A percentile compares a stretch with the other conserved stretches of the same genome.
These are phyloP conservation scores for Bombycilla garrulus DNA, from an alignment of 2,113 vertebrate genomes.

Conservation along the genomic window DNA sequence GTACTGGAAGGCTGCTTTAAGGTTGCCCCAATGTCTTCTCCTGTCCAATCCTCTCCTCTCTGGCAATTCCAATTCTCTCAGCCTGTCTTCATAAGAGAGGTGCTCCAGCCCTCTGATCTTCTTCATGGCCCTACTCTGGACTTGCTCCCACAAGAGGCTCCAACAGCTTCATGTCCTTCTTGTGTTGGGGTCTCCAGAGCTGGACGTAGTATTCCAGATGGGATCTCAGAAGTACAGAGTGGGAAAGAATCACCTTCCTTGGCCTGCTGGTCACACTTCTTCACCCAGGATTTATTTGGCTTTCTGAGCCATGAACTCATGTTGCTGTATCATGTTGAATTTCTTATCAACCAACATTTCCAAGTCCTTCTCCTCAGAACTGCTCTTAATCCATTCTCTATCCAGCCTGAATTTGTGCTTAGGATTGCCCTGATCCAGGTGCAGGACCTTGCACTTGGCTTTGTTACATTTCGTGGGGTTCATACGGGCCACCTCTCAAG, in stretches of 20 bases:
- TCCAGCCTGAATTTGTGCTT: background rate
- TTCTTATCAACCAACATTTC: background rate
- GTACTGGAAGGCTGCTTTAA: background rate
- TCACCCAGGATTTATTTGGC: background rate
- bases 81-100: background rate
- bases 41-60: background rate
- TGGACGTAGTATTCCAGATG: background rate
- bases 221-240: rapidly evolving
- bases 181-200: background rate
- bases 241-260: background rate
- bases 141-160: background rate
- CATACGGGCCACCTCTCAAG: background rate
- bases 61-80: background rate
- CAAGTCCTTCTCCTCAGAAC: background rate
- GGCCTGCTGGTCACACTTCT: background rate
- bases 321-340: background rate
- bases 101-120: background rate
- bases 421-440: background rate
- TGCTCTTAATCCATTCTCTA: background rate
- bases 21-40: background rate
- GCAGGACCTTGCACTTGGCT: background rate
- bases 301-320: background rate
- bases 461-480: background rate
- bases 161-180: background rate
- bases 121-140: background rate